Evolutionary conservation across 2,797 vertebrate genomes (phyloP), one percentile per base, ranked within the genome.

Genomic region (Paguma larvata): DNA sequence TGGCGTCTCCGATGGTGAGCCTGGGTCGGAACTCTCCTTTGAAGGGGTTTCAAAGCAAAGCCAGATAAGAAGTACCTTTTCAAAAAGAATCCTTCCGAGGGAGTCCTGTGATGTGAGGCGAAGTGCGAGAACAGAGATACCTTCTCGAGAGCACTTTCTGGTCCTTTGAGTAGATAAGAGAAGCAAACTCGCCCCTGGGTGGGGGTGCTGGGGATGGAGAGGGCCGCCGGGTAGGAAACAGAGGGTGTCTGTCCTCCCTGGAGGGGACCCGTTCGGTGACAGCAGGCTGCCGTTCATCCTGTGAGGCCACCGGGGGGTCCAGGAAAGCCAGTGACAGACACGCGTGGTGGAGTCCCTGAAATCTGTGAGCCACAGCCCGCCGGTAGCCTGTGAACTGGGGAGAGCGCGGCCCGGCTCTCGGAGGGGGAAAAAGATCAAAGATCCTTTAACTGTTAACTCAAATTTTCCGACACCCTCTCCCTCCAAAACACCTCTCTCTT

Each of bases 41-140:
- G 98, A 99, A 98, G 91, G 94, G 44, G 75, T 98, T 98, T 99
- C 98, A 99, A 98, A 99, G 98, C 96, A 91, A 98, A 98, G 97
- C 96, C 98, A 98, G 98, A 98, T 98, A 98, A 99, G 98, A 97
- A 98, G 96, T 92, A 97, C 96, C 97, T 98, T 97, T 98, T 98
- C 97, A 97, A 97, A 97, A 98, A 95, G 96, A 97, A 95, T 88
- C 97, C 94, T 98, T 98, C 98, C 85, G 89, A 97, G 83, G 96
- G 95, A 98, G 95, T 93, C 19, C 97, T 97, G 94, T 93, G 97
- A 98, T 97, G 98, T 98, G 97, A 97, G 92, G 48, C 70, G 93
- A 97, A 98, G 97, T 96, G 94, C 93, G 90, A 98, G 97, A 98
- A 85, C 85, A 85, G 98, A 95, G n/a, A 88, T 87, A 95, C 97